Percentiles rank a stretch among this genome's conserved stretches.
Conservation (phyloP, 2,797 vertebrate genomes). For the Epinephelus coioides region DNA sequence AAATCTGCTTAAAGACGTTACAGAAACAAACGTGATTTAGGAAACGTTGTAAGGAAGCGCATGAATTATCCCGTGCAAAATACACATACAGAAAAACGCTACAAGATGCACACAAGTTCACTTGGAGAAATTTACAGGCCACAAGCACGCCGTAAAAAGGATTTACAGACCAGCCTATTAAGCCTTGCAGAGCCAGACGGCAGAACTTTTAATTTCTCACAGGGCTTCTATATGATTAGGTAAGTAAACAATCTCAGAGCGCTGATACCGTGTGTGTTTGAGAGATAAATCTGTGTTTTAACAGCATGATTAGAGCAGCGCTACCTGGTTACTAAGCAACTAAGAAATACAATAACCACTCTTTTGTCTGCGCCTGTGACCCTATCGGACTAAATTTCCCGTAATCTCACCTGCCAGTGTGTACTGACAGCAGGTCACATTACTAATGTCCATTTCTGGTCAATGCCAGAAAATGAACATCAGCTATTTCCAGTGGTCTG, state of each 20-base stretch:
- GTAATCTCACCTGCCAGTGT: slow-evolving; percentile 49
- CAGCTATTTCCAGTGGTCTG: slow-evolving; percentile 8
- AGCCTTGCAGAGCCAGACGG: slow-evolving; percentile 2
- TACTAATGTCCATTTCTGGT: slow-evolving; percentile 26
- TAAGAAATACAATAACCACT: slow-evolving; percentile 67
- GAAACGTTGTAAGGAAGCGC: background rate
- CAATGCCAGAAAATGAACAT: slow-evolving; percentile 38
- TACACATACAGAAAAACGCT: background rate
- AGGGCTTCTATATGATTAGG: slow-evolving; percentile 42
- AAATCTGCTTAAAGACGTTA: slow-evolving; percentile 25
- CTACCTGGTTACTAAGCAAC: slow-evolving; percentile 75
- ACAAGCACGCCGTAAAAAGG: slow-evolving; percentile 11
- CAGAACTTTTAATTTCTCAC: slow-evolving; percentile 46
- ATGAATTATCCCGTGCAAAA: background rate
- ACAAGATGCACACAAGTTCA: background rate
- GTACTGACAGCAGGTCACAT: slow-evolving; percentile 45
- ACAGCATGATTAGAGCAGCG: slow-evolving; percentile 54
- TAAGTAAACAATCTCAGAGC: slow-evolving; percentile 48
- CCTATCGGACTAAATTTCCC: slow-evolving; percentile 41
- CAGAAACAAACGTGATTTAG: background rate
- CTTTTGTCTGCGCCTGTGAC: slow-evolving; percentile 39
- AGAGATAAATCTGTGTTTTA: slow-evolving; percentile 57
- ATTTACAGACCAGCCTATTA: slow-evolving; percentile 20
- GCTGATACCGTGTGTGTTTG: slow-evolving; percentile 21
- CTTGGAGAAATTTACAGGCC: background rate